Base-by-base conservation (phyloP, 2,113 vertebrate genomes). In the Perca fluviatilis region DNA sequence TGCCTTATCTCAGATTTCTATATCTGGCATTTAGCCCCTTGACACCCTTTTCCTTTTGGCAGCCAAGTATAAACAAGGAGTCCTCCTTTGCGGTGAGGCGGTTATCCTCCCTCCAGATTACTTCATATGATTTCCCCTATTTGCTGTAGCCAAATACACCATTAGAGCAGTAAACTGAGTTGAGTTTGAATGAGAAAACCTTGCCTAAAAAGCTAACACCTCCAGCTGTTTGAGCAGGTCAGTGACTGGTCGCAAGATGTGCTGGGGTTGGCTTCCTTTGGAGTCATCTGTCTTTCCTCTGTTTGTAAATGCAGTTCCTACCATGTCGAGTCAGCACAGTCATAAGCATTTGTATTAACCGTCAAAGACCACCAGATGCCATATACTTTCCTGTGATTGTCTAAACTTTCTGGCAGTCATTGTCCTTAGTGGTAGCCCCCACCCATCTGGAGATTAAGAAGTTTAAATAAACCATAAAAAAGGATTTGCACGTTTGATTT, bases 11-110 rank as follows among this genome's bases (percentile, higher is more conserved):
- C 70, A 56, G 64, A 60, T 91, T 88, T 87, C 85, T 88, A 54
- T 85, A 83, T 91, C 75, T 89, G 88, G 79, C 83, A 58, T 87
- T 79, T 40, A 57, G 74, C 77, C 77, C 74, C 85, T 64, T 57
- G 79, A 94, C 90, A 90, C 85, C 79, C 82, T 91, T 92, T 93
- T 88, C 87, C 89, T 93, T 92, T 87, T 85, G 89, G 86, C 91
- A 88, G 84, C 77, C 43, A 3, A 63, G 50, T 61, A 73, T 93
- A 93, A 90, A 94, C 90, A 91, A 70, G 63, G 69, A 92, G 82
- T 83, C 84, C 49, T 89, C 69, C 80, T 69, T 54, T 43, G n/a
- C 63, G 5, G 53, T 61, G 60, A 86, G 78, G 53, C 66, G 25
- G 57, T 83, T 76, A 72, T 85, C 80, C 74, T 79, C 74, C 74